Evolutionary conservation across 2,888 invertebrate species (phyloP), one percentile per base, ranked within the genome.

Genomic region (Synergus gifuensis): DNA sequence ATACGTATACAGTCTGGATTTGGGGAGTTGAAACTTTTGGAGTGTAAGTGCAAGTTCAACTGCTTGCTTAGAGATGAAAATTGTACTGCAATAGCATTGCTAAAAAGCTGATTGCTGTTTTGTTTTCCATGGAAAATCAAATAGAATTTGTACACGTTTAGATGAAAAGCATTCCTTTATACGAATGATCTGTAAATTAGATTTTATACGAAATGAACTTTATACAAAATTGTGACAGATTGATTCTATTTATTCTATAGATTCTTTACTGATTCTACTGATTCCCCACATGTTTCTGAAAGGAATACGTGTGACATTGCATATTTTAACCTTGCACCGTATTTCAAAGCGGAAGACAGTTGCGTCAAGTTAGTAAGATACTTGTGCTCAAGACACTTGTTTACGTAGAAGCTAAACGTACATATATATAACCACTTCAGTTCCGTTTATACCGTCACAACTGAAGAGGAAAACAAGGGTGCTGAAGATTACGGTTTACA

Each of bases 21-120:
- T 73, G 73, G 73, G 49, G 49, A 73, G 73, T 73, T 73, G 60
- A 54, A 73, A 54, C 73, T 73, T 54, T 69, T 49, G 4, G 28
- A 49, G 69, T 36, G 46, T 11, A 54, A 73, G 73, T 54, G 46
- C 36, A 73, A 49, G 54, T 54, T n/a, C 73, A 73, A 54, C 49
- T 73, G 16, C n/a, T 73, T 54, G 36, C 36, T 73, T 9, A 16
- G n/a, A 73, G 49, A 73, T n/a, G n/a, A 73, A 49, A 36, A n/a
- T n/a, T n/a, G 73, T 54, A 54, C 73, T 49, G 46, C 16, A 54
- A 73, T 22, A 60, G 60, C 60, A 22, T 54, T 54, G 54, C 9
- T 36, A 73, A 73, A 60, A 49, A 73, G 12, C 28, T 49, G 14
- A 46, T 8, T 67, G 8, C 18, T 67, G 8, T 44, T 67, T 14